phyloP scores from a whole-genome alignment of 2,888 invertebrate species.

The Stenolophus ochropezus region DNA sequence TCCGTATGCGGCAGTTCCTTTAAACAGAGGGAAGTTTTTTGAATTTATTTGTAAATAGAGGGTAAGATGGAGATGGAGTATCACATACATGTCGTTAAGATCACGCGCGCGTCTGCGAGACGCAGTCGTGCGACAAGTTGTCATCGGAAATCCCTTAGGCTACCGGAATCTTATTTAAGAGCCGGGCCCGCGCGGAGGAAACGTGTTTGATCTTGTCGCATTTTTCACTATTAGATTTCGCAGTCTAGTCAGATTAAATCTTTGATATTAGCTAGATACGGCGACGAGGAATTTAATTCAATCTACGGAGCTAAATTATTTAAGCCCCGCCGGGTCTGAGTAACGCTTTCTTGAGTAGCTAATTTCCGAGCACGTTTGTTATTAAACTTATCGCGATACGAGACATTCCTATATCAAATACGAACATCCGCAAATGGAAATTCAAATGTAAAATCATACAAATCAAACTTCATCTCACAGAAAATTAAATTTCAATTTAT shows the following conservation, averaged over 20 bases:
- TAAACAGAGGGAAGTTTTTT: neutral
- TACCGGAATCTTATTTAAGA: slow-evolving; percentile 37
- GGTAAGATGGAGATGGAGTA: neutral
- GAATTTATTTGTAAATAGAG: slow-evolving; percentile 1
- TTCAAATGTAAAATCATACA: neutral
- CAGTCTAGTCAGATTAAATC: slow-evolving; percentile 34
- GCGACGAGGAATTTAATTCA: slow-evolving; percentile 22
- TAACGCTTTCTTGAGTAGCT: neutral
- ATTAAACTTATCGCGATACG: neutral
- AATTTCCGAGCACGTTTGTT: neutral
- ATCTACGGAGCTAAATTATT: slow-evolving; percentile 21
- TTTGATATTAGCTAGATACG: slow-evolving; percentile 37
- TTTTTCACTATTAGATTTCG: slow-evolving; percentile 32
- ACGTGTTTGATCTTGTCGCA: slow-evolving; percentile 37
- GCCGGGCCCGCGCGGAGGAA: neutral
- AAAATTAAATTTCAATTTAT: neutral
- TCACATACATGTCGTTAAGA: slow-evolving; percentile 22
- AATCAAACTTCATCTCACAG: neutral
- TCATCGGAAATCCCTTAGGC: slow-evolving; percentile 37
- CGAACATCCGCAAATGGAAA: neutral
- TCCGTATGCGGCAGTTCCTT: neutral
- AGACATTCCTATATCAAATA: neutral
- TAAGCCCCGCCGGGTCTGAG: neutral
- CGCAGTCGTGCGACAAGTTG: slow-evolving; percentile 36
- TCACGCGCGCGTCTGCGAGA: neutral